Conservation (phyloP, 2,113 vertebrate genomes). For the Urocitellus parryii region DNA sequence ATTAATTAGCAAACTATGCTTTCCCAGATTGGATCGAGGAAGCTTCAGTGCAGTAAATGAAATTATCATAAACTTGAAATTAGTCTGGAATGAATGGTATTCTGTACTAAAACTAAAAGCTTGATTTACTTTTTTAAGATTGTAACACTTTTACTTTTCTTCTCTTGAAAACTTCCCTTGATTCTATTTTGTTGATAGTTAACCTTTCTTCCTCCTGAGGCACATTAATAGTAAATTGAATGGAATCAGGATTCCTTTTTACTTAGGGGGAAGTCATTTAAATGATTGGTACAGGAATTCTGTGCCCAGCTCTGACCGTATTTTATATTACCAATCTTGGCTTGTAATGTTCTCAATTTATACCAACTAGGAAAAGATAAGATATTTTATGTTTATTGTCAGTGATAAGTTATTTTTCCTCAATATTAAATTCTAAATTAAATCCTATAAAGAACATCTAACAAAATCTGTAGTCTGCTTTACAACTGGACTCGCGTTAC, state of each 20-base stretch:
- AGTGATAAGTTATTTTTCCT: conserved; percentile 60
- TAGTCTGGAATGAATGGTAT: conserved; percentile 33
- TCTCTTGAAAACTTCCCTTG: conserved; percentile 3
- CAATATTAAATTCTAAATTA: conserved; percentile 66
- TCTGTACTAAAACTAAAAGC: conserved; percentile 62
- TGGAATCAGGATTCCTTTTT: conserved; percentile 18
- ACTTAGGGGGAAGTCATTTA: conserved; percentile 26
- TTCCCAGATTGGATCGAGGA: conserved; percentile 49
- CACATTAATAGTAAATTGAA: conserved; percentile 38
- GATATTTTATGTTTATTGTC: conserved; percentile 39
- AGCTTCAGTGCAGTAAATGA: conserved; percentile 55
- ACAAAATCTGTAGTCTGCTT: conserved; percentile 32
- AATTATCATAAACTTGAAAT: conserved; percentile 73
- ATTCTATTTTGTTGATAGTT: conserved; percentile 36
- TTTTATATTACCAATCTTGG: conserved; percentile 40
- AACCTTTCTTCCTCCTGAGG: conserved; percentile 26
- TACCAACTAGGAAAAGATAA: conserved; percentile 7
- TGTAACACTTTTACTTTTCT: conserved; percentile 31
- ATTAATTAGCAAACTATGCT: conserved; percentile 65
- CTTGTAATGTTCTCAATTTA: conserved; percentile 49
- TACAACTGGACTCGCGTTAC: neutral
- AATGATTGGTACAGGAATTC: neutral
- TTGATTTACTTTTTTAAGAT: conserved; percentile 60
- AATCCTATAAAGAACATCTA: conserved; percentile 36
- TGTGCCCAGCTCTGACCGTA: neutral